Percentiles rank a stretch among this genome's conserved stretches.
These are phyloP conservation scores for Desoria tigrina DNA, from an alignment of 2,888 invertebrate genomes.

Conservation along the genomic window DNA sequence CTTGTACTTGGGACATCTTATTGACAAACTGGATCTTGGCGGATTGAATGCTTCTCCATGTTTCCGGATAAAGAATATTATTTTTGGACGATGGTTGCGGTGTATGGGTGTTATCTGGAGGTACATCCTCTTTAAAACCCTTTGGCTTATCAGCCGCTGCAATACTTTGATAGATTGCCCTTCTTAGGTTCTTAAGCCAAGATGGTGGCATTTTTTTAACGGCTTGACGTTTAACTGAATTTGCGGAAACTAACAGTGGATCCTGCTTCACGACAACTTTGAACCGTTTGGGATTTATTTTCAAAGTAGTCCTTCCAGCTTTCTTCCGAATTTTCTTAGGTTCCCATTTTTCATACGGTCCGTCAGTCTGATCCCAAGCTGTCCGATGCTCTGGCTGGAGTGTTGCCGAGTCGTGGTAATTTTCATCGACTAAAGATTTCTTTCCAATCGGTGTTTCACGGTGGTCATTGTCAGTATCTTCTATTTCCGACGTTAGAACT, in stretches of 20 bases:
- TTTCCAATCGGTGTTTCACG: neutral
- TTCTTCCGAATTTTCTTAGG: neutral
- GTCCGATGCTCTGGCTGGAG: neutral
- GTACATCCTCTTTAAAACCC: neutral
- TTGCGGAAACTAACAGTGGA: neutral
- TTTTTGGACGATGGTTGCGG: neutral
- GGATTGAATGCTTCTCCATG: slow-evolving; percentile 42
- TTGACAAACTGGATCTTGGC: slow-evolving; percentile 45
- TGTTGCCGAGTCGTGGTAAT: neutral
- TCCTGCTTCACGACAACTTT: neutral
- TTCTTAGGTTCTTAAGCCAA: slow-evolving; percentile 46
- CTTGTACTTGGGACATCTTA: slow-evolving; percentile 15
- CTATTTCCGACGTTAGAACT: neutral
- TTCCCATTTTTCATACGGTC: neutral
- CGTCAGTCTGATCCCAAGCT: neutral
- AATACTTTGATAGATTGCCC: slow-evolving; percentile 51
- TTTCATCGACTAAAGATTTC: neutral
- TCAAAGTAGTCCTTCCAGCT: neutral
- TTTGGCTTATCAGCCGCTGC: slow-evolving; percentile 22
- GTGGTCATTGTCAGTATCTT: neutral
- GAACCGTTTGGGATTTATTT: neutral
- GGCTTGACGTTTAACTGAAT: slow-evolving; percentile 23
- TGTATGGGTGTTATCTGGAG: neutral
- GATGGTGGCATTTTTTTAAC: slow-evolving; percentile 40
- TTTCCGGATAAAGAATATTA: slow-evolving; percentile 15